Base-by-base conservation (phyloP, 2,797 vertebrate genomes). In the Poecilia wingei region DNA sequence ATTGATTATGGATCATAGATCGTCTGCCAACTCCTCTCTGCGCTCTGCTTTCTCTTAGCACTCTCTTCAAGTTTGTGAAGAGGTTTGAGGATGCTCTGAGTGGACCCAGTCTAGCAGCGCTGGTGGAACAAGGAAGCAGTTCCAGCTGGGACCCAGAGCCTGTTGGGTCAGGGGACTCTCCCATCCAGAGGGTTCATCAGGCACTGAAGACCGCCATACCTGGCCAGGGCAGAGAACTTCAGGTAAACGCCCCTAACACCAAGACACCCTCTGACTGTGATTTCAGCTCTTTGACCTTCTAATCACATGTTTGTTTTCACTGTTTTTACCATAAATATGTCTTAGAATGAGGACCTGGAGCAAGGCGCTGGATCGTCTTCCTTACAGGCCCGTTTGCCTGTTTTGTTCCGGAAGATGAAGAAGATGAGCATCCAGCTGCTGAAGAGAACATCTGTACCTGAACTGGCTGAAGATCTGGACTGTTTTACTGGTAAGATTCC, bases 61-160 rank as follows among this genome's bases (percentile, higher is more conserved):
- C 97, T 8, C 96, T 99, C 8, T 99, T 99, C 87, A 99, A 98
- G 94, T 99, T 97, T 91, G 96, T 98, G 88, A 98, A 96, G 95
- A 99, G 98, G 90, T 98, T 98, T 88, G 96, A 98, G 91, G 93
- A 92, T 53, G 93, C 94, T 46, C 92, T 99, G 82, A 93, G 77
- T 78, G 95, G 96, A 72, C 96, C 97, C 0, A 97, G 97, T 85
- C 88, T 20, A 31, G 92, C 96, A 4, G 95, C 94, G 25, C 92
- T 99, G 89, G 94, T 97, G 82, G 98, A 99, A 84, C 94, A 94
- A 84, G 95, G 93, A 28, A 95, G 89, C 59, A 92, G 91, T 9
- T 90, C 95, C 28, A 93, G 91, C 39, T 80, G 95, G 78, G 96
- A 98, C 91, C 89, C 90, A 18, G 88, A 96, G 59, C 94, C 96